A percentile compares a stretch with the other conserved stretches of the same genome.
phyloP scores from a whole-genome alignment of 2,888 invertebrate genomes.

The Pristionchus mayeri region DNA sequence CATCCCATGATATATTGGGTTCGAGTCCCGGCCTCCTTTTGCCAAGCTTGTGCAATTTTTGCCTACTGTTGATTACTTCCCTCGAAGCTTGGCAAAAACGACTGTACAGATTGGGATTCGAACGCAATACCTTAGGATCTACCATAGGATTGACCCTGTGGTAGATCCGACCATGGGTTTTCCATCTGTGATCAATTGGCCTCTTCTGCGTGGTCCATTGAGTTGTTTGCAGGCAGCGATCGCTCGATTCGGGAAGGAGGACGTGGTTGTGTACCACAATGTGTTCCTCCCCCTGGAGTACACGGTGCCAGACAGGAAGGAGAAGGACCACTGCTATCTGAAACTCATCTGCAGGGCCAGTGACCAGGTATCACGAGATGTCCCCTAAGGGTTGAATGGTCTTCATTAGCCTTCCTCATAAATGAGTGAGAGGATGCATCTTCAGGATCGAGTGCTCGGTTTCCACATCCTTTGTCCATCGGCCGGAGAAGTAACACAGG shows the following conservation, averaged over 20 bases:
- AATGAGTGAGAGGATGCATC: background rate
- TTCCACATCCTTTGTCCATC: slow-evolving; percentile 81
- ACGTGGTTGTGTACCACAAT: slow-evolving; percentile 84
- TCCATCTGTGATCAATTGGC: too few relatives aligned
- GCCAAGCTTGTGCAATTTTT: too few relatives aligned
- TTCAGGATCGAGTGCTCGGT: slow-evolving; percentile 79
- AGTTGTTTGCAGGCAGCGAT: slow-evolving; percentile 58
- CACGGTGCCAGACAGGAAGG: slow-evolving; percentile 90
- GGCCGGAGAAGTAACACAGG: slow-evolving; percentile 83
- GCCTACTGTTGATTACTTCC: too few relatives aligned
- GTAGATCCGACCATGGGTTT: too few relatives aligned
- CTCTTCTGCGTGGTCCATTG: too few relatives aligned
- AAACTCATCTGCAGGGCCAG: slow-evolving; percentile 83
- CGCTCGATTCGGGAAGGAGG: slow-evolving; percentile 63
- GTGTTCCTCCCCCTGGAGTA: slow-evolving; percentile 96
- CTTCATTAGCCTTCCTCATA: too few relatives aligned
- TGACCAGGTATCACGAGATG: slow-evolving; percentile 64
- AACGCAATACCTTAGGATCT: too few relatives aligned
- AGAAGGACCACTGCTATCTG: slow-evolving; percentile 86
- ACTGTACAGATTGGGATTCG: too few relatives aligned
- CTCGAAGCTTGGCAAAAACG: too few relatives aligned
- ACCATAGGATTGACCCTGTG: too few relatives aligned
- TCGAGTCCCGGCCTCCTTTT: too few relatives aligned
- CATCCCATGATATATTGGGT: too few relatives aligned
- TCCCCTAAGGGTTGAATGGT: background rate